Percentiles rank a stretch among this genome's conserved stretches.
phyloP scores from a whole-genome alignment of 1,140 invertebrate species.

The Mizuhopecten yessoensis region DNA sequence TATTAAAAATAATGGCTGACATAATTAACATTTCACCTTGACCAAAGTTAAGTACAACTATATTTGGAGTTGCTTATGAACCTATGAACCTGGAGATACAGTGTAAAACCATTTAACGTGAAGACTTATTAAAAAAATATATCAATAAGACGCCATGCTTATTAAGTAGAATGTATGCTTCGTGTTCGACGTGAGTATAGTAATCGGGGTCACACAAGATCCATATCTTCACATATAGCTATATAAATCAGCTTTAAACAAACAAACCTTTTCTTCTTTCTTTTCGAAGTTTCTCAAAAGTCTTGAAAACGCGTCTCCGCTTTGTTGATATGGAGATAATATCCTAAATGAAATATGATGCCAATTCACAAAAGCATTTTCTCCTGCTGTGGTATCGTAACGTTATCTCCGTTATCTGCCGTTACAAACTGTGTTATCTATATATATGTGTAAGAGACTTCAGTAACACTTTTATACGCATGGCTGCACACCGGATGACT shows the following conservation, averaged over 20 bases:
- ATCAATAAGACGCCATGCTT: no score
- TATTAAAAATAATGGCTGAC: not conserved
- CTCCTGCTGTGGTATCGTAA: not conserved
- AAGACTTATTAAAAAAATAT: no score
- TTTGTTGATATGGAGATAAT: not conserved
- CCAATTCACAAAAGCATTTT: conserved; percentile 6
- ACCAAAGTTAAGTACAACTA: not conserved
- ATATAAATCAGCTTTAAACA: no score
- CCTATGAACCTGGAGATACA: no score
- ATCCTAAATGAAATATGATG: not conserved
- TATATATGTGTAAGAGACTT: not conserved
- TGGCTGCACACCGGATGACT: conserved; percentile 7
- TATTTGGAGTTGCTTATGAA: not conserved
- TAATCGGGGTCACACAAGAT: no score
- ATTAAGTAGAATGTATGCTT: no score
- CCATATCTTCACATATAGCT: no score
- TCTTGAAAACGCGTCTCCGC: not conserved
- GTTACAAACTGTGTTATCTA: not conserved
- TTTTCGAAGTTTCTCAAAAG: not conserved
- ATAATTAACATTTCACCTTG: not conserved
- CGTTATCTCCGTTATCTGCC: not conserved
- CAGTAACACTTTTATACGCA: not conserved
- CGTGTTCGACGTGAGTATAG: no score
- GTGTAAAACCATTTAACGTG: no score
- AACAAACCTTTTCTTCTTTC: conserved; percentile 26